These are phyloP conservation scores for Chloroceryle aenea DNA, from an alignment of 2,113 vertebrate species.

Conservation along the genomic window DNA sequence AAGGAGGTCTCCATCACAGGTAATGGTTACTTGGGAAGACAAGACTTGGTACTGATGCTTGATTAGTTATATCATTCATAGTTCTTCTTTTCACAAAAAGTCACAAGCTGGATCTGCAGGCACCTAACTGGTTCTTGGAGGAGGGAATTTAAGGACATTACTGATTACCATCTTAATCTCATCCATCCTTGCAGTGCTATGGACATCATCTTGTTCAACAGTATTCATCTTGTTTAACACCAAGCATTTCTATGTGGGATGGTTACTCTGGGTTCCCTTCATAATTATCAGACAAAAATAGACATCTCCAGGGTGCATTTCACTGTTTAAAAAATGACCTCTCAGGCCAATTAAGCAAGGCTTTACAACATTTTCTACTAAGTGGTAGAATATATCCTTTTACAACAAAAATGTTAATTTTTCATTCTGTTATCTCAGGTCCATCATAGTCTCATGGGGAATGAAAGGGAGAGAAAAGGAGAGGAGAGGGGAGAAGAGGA, in stretches of 20 bases:
- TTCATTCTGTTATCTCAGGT: neutral
- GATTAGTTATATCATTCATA: neutral
- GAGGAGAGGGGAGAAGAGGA: neutral
- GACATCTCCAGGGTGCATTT: neutral
- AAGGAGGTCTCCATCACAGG: neutral
- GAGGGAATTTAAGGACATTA: rapidly evolving
- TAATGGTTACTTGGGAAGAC: neutral
- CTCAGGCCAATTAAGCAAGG: neutral
- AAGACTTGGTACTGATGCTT: neutral
- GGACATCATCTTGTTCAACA: no score
- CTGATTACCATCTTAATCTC: neutral
- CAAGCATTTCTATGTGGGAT: neutral
- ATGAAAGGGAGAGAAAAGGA: neutral
- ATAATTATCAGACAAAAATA: neutral
- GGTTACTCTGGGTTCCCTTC: neutral
- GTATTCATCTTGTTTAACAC: neutral
- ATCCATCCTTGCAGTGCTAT: neutral
- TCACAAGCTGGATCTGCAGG: neutral
- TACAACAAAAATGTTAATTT: neutral
- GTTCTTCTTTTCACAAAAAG: neutral
- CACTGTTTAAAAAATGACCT: neutral
- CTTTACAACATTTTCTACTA: neutral
- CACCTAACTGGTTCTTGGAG: neutral
- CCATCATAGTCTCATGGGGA: neutral
- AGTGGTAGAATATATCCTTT: neutral